Evolutionary conservation across 2,888 invertebrate species (phyloP), one percentile per base, ranked within the genome.

Genomic region (Oxytorus armatus): DNA sequence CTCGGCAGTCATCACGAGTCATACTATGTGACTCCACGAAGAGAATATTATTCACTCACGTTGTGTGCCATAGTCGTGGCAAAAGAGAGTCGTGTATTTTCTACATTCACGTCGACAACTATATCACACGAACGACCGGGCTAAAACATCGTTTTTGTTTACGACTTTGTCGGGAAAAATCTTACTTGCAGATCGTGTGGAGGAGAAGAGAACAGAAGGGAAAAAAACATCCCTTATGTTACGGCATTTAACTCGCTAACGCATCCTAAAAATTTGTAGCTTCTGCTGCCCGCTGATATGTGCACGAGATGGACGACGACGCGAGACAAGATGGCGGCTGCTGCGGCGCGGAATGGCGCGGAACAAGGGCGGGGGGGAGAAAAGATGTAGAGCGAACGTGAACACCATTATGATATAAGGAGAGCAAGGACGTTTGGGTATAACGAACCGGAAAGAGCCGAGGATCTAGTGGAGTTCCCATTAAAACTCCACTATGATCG

Each of bases 121-220:
- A 3, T 29, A 29, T 29, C n/a, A 65, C 44, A 39, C 65, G 57
- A 51, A 61, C 39, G 36, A 69, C 49, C 53, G 66, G 57, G 70
- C 36, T 16, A 36, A 70, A 69, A 65, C 69, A 47, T 39, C 25
- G 57, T 63, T 65, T 76, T 79, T 77, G 61, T 33, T 53, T 53
- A 59, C 78, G 70, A 77, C 57, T n/a, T n/a, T n/a, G 68, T 72
- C 79, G 63, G 65, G 39, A 59, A 3, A 69, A 81, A 84, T 84
- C 79, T 84, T 68, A 84, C 84, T 84, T 84, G 84, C 81, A 82
- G 79, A 84, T 80, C 47, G 49, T 80, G 73, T n/a, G n/a, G n/a
- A n/a, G n/a, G n/a, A n/a, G 59, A 25, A 66, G 47, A 69, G 53
- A 8, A 36, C 5, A 8, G 8, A 36, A 36, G 10, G 8, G 8